Base-by-base conservation (phyloP, 2,113 vertebrate genomes). In the Lucifuga dentata region DNA sequence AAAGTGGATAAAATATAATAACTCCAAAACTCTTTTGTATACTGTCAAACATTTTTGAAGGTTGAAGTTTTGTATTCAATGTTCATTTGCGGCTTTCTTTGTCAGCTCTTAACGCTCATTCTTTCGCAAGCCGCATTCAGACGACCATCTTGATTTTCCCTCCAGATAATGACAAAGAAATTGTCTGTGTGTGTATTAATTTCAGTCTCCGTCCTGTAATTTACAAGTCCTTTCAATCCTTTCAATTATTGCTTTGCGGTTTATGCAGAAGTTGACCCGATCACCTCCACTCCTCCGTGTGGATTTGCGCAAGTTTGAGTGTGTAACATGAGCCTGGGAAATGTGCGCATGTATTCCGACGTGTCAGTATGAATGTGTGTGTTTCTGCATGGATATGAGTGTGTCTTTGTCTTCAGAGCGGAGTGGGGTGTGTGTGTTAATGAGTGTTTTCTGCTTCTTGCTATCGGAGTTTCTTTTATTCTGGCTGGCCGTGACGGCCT, bases 371-470 rank as follows among this genome's bases (percentile, higher is more conserved):
- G 21, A 2, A 15, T 33, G 49, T 17, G 29, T 7, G 35, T 21
- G 17, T 15, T 17, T 39, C 16, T 32, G 12, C 5, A 70, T 75
- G 55, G 67, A 39, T 15, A 10, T 60, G 52, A 46, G 52, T n/a
- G 15, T 12, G 58, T 79, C 80, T 86, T 88, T 89, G 89, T 89
- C 85, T 86, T 39, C 57, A 55, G 68, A 64, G 58, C 51, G 78
- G 51, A 83, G 63, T 9, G 16, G 23, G 23, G 41, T 55, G 55
- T 67, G 67, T 58, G 76, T 73, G 75, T 80, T 88, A 91, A 91
- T 88, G 83, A 86, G 80, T 88, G 81, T 90, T 86, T 87, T 86
- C 86, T 80, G 68, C 75, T 68, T 76, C 71, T 85, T 76, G 69
- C 84, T 76, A 75, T 67, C 80, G 3, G 63, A 86, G 73, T 59